Evolutionary conservation across 1,140 invertebrate species (phyloP), one percentile per base, ranked within the genome.

Genomic region (Aradophagus sp.): DNA sequence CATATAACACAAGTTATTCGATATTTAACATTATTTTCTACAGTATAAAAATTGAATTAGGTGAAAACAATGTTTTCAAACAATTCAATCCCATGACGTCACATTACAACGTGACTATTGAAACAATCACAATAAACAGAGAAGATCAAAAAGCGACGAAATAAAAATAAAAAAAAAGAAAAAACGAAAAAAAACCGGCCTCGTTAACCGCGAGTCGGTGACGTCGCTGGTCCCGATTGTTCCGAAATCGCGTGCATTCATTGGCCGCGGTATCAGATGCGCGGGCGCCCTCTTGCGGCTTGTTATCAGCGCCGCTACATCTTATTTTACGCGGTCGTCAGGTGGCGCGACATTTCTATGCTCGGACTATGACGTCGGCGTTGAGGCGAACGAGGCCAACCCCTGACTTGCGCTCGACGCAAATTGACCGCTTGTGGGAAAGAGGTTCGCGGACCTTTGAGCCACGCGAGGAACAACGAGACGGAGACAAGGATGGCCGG

Each of bases 271-370:
- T 66, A 66, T 56, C 52, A 66, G 44, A 66, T 66, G 23, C 42
- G 52, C 19, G 34, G 31, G 41, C 42, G 35, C 14, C 27, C 17
- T 41, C 42, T 41, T 42, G 13, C 32, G 19, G 44, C 78, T 81
- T 79, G 81, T 85, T 85, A 85, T 85, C 83, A 85, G 81, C 78
- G 78, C 80, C 76, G 81, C 78, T 84, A 84, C 83, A 85, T 85
- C 84, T 85, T 85, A 84, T 84, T 85, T 85, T 84, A 84, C 83
- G 78, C 79, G 77, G 70, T 77, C 81, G 81, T 84, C 81, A 77
- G 67, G 55, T 62, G 68, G 58, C 59, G 75, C 74, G 84, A 85
- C 84, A 83, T 83, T 85, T 85, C 83, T 85, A 85, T 84, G 81
- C 83, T 67, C 76, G 63, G 75, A 63, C 82, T 85, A 85, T 85